A percentile compares a stretch with the other conserved stretches of the same genome.
These are phyloP conservation scores for Aphelocoma coerulescens DNA, from an alignment of 2,113 vertebrate species.

Conservation along the genomic window DNA sequence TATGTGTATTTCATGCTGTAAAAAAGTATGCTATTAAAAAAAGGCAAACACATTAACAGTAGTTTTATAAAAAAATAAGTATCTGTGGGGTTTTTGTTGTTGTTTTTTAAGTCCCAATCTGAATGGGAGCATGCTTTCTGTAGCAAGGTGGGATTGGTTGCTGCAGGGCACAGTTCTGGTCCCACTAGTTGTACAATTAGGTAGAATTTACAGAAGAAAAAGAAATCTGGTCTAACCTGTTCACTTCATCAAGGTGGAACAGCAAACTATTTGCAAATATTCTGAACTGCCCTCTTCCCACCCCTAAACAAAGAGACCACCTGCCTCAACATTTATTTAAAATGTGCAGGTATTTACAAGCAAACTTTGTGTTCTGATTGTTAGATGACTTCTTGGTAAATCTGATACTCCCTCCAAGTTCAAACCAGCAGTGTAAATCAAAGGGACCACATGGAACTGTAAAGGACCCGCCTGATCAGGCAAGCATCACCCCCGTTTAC, in stretches of 20 bases:
- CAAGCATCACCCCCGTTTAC: not conserved
- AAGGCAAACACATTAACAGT: not conserved
- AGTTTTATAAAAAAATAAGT: not conserved
- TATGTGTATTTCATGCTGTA: not conserved
- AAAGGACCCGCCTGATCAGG: not conserved
- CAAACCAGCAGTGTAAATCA: conserved; percentile 11
- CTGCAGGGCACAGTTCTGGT: conserved; percentile 33
- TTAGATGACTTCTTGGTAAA: not conserved
- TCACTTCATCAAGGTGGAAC: not conserved
- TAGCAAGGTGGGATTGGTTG: not conserved
- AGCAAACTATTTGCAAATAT: conserved; percentile 12
- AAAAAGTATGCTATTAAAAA: not conserved
- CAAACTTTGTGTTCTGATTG: not conserved
- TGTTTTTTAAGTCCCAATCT: not conserved
- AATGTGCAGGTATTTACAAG: conserved; percentile 56
- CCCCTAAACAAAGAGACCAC: conserved; percentile 25
- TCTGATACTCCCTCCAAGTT: not conserved
- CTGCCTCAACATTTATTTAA: conserved; percentile 28
- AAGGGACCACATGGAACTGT: conserved; percentile 1
- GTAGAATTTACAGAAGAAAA: conserved; percentile 31
- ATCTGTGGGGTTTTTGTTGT: not conserved
- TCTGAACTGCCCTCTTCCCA: conserved; percentile 8
- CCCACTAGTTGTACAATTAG: conserved; percentile 11
- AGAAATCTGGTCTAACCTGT: conserved; percentile 45
- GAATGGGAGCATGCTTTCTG: not conserved